Evolutionary conservation across 1,140 invertebrate genomes (phyloP).

Genomic region (Heliconius congener): DNA sequence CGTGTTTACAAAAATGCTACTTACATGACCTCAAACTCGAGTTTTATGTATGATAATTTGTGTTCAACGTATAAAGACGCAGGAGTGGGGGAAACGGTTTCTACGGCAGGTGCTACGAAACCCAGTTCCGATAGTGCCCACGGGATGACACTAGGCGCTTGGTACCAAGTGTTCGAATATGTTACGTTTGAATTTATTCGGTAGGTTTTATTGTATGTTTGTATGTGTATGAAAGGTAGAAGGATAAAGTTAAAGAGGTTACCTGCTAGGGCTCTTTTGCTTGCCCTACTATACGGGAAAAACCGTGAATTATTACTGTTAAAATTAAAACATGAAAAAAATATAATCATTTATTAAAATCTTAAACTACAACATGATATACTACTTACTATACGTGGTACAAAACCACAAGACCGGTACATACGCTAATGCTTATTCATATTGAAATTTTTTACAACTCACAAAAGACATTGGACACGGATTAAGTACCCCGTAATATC

Average conservation of each 20-base stretch:
- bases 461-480: constrained; percentile 41
- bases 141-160: not conserved
- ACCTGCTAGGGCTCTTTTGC: no score
- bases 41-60: constrained; percentile 14
- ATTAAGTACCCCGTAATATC: constrained; percentile 11
- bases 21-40: not conserved
- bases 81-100: not conserved
- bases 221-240: not conserved
- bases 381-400: not conserved
- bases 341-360: not conserved
- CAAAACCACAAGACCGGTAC: constrained; percentile 37
- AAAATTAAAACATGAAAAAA: not conserved
- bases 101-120: constrained; percentile 10
- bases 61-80: not conserved
- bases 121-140: constrained; percentile 1
- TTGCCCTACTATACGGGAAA: no score
- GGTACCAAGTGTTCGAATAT: not conserved
- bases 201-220: not conserved
- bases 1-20: not conserved
- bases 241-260: no score
- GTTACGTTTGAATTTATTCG: not conserved
- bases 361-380: not conserved
- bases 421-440: constrained; percentile 42
- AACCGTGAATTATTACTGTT: not conserved
- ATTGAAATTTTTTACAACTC: constrained; percentile 40